Evolutionary conservation across 2,113 vertebrate species (phyloP).

Genomic region (Meles meles): DNA sequence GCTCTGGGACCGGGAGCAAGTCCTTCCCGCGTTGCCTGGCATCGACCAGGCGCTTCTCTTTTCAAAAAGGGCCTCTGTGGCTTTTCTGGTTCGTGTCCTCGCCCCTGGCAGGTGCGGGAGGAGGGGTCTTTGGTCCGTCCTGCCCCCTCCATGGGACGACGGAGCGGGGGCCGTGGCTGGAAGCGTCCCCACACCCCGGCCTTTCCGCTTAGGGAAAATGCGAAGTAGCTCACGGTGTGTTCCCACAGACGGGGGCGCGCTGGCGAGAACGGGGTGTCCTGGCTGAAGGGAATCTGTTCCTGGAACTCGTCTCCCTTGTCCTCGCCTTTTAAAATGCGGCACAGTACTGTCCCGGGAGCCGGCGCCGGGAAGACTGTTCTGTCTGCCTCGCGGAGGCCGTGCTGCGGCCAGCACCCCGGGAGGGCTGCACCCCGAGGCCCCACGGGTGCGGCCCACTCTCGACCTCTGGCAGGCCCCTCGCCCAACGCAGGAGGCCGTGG

Average conservation of each 20-base stretch:
- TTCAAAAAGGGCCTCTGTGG: accelerated
- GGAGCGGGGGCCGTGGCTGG: neutral
- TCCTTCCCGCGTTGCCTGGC: accelerated
- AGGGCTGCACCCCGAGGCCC: neutral
- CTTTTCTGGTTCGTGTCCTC: neutral
- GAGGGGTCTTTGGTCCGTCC: neutral
- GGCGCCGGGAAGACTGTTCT: too few species aligned
- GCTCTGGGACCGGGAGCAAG: neutral
- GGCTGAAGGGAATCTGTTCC: neutral
- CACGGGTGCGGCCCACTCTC: neutral
- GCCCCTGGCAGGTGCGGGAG: accelerated
- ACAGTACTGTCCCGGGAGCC: accelerated
- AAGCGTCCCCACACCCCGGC: accelerated
- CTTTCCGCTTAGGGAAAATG: neutral
- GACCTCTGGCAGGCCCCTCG: neutral
- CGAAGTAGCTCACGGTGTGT: neutral
- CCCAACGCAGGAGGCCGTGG: neutral
- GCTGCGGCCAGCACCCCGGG: too few species aligned
- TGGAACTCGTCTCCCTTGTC: neutral
- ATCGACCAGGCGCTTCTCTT: accelerated
- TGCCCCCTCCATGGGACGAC: accelerated
- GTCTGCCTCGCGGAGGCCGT: accelerated
- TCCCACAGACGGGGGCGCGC: accelerated
- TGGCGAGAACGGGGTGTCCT: too few species aligned
- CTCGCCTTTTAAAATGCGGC: neutral